These are phyloP conservation scores for Pachyseris speciosa DNA, from an alignment of 64 coral and sea anemone species.

Conservation along the genomic window DNA sequence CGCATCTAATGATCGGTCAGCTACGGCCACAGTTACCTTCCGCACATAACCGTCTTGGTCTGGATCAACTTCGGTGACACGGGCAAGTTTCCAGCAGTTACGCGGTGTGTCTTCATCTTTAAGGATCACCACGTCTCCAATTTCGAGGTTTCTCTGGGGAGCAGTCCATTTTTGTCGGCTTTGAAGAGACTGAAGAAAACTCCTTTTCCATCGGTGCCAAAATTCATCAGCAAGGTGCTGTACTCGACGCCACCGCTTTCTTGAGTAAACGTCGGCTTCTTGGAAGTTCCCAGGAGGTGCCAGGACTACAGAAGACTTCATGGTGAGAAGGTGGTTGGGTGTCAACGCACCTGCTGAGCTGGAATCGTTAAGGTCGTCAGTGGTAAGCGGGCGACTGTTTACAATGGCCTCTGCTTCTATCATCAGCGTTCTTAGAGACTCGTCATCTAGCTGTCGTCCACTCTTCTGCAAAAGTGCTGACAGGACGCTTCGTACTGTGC, in stretches of 20 bases:
- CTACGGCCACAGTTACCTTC: background rate
- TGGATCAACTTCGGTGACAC: background rate
- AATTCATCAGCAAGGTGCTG: background rate
- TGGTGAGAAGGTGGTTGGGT: background rate
- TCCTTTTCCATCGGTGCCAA: background rate
- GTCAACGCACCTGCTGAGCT: background rate
- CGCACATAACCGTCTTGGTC: background rate
- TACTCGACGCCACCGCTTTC: too few relatives aligned
- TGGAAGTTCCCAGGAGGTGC: too few relatives aligned
- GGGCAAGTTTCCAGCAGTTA: background rate
- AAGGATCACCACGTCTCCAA: too few relatives aligned
- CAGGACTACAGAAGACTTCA: too few relatives aligned
- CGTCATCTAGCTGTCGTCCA: too few relatives aligned
- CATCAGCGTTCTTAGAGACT: too few relatives aligned
- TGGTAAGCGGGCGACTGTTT: background rate
- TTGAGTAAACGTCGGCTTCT: too few relatives aligned
- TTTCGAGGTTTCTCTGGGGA: background rate
- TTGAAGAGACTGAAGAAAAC: background rate
- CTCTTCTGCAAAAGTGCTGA: too few relatives aligned
- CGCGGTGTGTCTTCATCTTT: background rate
- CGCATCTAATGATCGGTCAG: too few relatives aligned
- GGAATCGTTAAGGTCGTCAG: background rate
- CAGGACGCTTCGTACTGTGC: too few relatives aligned
- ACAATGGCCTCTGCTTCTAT: constrained; percentile 1
- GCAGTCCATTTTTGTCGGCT: background rate